phyloP scores from a whole-genome alignment of 2,888 invertebrate genomes.

The Choristoneura rosaceana region DNA sequence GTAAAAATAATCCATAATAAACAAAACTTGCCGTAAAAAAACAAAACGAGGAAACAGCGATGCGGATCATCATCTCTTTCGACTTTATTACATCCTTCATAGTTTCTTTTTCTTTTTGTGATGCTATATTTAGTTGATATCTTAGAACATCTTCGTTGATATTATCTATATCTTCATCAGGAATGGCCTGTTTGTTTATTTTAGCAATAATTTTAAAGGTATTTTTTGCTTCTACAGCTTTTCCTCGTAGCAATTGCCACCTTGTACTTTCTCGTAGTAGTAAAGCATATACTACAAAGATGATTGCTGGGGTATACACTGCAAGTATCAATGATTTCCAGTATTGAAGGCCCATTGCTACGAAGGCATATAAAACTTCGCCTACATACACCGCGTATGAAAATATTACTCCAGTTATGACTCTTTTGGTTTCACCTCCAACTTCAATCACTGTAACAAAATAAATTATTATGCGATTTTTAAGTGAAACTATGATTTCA shows the following conservation, averaged over 20 bases:
- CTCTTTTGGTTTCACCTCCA: constrained; percentile 70
- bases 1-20: constrained; percentile 69
- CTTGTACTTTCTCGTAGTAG: constrained; percentile 68
- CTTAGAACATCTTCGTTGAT: constrained; percentile 60
- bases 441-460: constrained; percentile 70
- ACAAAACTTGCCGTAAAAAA: constrained; percentile 72
- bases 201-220: constrained; percentile 61
- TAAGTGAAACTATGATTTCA: too few relatives aligned
- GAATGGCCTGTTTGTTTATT: constrained; percentile 63
- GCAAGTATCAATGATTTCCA: constrained; percentile 69
- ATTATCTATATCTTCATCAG: constrained; percentile 60
- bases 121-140: constrained; percentile 60
- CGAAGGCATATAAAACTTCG: constrained; percentile 67
- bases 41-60: constrained; percentile 66
- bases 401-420: constrained; percentile 68
- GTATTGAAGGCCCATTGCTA: constrained; percentile 66
- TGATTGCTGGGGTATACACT: constrained; percentile 63
- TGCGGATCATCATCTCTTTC: constrained; percentile 67
- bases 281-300: constrained; percentile 61
- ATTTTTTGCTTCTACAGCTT: constrained; percentile 61
- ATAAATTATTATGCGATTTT: background rate
- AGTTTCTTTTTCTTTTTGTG: constrained; percentile 64
- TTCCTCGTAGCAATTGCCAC: constrained; percentile 72
- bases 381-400: constrained; percentile 71
- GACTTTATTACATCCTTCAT: constrained; percentile 66